phyloP scores from a whole-genome alignment of 2,797 vertebrate species.

The Oceanodroma leucorhoa region DNA sequence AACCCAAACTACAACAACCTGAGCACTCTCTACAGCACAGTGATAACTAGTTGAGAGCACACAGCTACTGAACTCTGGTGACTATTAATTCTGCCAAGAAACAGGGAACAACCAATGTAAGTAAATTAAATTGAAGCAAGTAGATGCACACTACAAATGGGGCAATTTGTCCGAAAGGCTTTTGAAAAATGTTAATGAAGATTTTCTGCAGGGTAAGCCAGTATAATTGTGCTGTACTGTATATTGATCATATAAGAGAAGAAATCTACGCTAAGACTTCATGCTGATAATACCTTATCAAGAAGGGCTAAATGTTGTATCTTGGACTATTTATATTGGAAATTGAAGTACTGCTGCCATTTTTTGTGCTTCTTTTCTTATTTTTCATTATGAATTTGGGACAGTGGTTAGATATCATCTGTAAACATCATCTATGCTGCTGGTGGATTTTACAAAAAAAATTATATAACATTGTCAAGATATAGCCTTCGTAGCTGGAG shows the following conservation, averaged over 20 bases:
- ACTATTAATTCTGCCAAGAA: constrained; percentile 65
- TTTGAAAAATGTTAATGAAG: constrained; percentile 60
- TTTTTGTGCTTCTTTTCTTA: neutral
- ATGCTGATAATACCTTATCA: constrained; percentile 40
- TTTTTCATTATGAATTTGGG: constrained; percentile 27
- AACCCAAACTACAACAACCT: neutral
- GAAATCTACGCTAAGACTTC: constrained; percentile 56
- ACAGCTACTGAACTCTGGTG: constrained; percentile 24
- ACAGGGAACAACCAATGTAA: constrained; percentile 32
- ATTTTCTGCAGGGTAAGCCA: constrained; percentile 25
- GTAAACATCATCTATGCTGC: neutral
- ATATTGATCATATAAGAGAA: constrained; percentile 59
- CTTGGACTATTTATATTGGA: constrained; percentile 29
- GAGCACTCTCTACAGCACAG: neutral
- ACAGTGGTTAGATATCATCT: neutral
- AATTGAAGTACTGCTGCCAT: constrained; percentile 20
- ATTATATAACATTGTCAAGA: neutral
- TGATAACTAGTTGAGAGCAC: constrained; percentile 28
- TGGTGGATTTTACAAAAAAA: constrained; percentile 39
- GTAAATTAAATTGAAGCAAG: constrained; percentile 68
- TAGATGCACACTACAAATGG: constrained; percentile 28
- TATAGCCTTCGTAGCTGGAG: neutral
- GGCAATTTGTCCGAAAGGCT: constrained; percentile 45
- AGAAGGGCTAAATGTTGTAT: constrained; percentile 33
- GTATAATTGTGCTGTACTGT: constrained; percentile 35